Conservation (phyloP, 2,888 invertebrate genomes). For the Pterobdella sp. region DNA sequence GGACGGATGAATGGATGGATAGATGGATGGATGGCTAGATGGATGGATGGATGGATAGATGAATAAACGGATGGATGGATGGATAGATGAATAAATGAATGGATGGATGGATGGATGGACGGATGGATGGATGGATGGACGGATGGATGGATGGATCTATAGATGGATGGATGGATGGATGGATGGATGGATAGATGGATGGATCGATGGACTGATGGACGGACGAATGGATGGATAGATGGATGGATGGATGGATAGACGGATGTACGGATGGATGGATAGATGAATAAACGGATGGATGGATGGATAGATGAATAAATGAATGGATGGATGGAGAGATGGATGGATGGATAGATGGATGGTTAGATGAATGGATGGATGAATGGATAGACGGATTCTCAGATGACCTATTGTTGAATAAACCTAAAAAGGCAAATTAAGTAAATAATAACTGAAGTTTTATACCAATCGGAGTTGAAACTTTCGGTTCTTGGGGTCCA, state of each 20-base stretch:
- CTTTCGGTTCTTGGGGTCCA: too few relatives aligned
- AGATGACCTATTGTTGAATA: too few relatives aligned
- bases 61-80: slow-evolving; percentile 3
- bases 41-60: slow-evolving; percentile 13
- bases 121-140: slow-evolving; percentile 11
- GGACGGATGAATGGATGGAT: slow-evolving; percentile 6
- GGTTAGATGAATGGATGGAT: slow-evolving; percentile 8
- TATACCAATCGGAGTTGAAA: too few relatives aligned
- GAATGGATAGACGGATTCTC: slow-evolving; percentile 5
- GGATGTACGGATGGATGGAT: slow-evolving; percentile 8
- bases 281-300: slow-evolving; percentile 3
- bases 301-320: not conserved
- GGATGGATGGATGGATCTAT: slow-evolving; percentile 10
- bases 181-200: slow-evolving; percentile 11
- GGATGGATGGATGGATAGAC: slow-evolving; percentile 9
- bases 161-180: slow-evolving; percentile 13
- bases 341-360: slow-evolving; percentile 13
- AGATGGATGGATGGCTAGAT: slow-evolving; percentile 1
- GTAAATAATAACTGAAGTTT: too few relatives aligned
- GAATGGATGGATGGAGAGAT: slow-evolving; percentile 5
- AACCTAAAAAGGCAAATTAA: too few relatives aligned
- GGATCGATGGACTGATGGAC: slow-evolving; percentile 5
- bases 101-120: slow-evolving; percentile 13
- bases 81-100: not conserved
- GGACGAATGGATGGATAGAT: slow-evolving; percentile 9